phyloP scores from a whole-genome alignment of 2,797 vertebrate genomes.

The Coilia nasus region DNA sequence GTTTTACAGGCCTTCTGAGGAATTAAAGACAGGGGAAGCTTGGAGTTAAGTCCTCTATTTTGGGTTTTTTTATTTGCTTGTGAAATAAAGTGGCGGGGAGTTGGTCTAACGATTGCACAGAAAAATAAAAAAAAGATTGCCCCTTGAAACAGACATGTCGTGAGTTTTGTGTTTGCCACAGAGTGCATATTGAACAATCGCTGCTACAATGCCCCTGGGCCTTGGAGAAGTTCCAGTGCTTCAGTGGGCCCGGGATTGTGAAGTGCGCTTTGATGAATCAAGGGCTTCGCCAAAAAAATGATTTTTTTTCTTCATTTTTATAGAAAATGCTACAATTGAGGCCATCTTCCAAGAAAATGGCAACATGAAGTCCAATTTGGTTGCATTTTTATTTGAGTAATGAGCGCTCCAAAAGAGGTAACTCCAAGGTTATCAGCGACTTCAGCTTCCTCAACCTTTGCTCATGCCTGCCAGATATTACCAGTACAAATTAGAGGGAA shows the following conservation, averaged over 20 bases:
- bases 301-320: constrained; percentile 56
- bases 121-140: not conserved
- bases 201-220: constrained; percentile 52
- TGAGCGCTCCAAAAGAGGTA: constrained; percentile 37
- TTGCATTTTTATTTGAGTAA: constrained; percentile 45
- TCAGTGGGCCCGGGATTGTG: constrained; percentile 39
- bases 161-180: constrained; percentile 48
- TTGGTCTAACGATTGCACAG: not conserved
- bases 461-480: not conserved
- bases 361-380: constrained; percentile 56
- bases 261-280: constrained; percentile 62
- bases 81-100: not conserved
- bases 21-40: not conserved
- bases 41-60: not conserved
- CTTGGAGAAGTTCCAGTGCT: constrained; percentile 59
- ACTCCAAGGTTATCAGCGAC: constrained; percentile 41
- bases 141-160: constrained; percentile 36
- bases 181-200: constrained; percentile 58
- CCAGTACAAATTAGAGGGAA: not conserved
- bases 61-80: not conserved
- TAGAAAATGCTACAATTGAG: constrained; percentile 49
- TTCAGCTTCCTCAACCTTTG: not conserved
- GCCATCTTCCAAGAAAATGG: constrained; percentile 50
- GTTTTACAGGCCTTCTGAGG: too few relatives aligned
- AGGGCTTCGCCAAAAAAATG: constrained; percentile 62